Evolutionary conservation across 2,113 vertebrate genomes (phyloP), one percentile per base, ranked within the genome.

Genomic region (Sterna hirundo): DNA sequence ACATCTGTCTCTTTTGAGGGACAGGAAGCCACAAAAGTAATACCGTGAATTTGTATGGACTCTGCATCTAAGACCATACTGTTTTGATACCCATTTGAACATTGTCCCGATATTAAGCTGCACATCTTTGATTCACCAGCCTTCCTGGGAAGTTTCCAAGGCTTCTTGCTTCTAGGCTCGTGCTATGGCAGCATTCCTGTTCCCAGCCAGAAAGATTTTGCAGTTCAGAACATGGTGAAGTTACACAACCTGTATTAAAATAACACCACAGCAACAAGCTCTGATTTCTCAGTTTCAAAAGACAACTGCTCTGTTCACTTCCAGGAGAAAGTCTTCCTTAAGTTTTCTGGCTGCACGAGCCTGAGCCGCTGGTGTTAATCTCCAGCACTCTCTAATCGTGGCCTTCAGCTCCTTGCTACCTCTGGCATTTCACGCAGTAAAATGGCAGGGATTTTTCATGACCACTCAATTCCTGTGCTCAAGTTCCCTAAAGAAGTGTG

Each of bases 121-220:
- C 55, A 51, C 42, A 42, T 40, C 55, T 76, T 72, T 60, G 75
- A 93, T 49, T 76, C 81, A 55, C 18, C 47, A 79, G 60, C 52
- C n/a, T 68, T 82, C 42, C 84, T 82, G 74, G 77, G 61, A 91
- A 71, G 62, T 32, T 85, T 79, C 81, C 84, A 95, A 91, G 32
- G 49, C 47, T 80, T 61, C 74, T 94, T 87, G 38, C 61, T 88
- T 38, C 19, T 3, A 26, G 65, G 47, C n/a, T 95, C 3, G 0
- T 75, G 77, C 66, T 85, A 18, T 27, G 66, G 82, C 88, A 88
- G 38, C 4, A 0, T 34, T 93, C 84, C 65, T 88, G 11, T 51
- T 68, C 29, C 83, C 34, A 34, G 17, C 51, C 78, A 86, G 75
- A 32, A 68, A 71, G 72, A 42, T 71, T 52, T 30, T 36, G 61